Evolutionary conservation across 2,888 invertebrate genomes (phyloP).

Genomic region (Zhuqinia jingwanae): DNA sequence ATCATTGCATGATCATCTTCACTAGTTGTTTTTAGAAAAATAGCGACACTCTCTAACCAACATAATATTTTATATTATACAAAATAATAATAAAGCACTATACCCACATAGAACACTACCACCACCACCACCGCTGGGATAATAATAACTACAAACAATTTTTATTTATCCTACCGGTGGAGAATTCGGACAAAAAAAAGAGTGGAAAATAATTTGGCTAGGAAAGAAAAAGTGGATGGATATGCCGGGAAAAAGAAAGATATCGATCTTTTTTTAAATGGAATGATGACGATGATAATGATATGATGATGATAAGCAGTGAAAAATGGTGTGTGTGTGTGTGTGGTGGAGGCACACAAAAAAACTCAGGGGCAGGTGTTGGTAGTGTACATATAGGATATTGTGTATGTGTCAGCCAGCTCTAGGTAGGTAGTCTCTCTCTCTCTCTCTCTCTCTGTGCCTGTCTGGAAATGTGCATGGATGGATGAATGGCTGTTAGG

Average conservation of each 20-base stretch:
- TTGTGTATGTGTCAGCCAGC: no score
- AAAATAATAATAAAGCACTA: no score
- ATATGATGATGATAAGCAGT: neutral
- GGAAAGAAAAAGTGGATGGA: neutral
- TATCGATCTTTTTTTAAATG: constrained; percentile 26
- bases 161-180: no score
- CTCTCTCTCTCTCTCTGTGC: no score
- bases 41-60: no score
- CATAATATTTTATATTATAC: no score
- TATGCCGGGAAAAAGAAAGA: neutral
- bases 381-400: no score
- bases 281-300: neutral
- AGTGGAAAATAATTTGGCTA: neutral
- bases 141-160: no score
- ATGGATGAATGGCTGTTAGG: neutral
- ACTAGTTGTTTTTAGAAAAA: no score
- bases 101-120: neutral
- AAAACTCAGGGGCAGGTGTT: neutral
- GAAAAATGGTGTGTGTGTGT: neutral
- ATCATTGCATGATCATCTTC: neutral
- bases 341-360: neutral
- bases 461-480: neutral
- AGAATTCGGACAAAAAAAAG: neutral
- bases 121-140: no score
- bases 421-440: neutral